Evolutionary conservation across 2,113 vertebrate genomes (phyloP).

Genomic region (Mormyrus lacerda): DNA sequence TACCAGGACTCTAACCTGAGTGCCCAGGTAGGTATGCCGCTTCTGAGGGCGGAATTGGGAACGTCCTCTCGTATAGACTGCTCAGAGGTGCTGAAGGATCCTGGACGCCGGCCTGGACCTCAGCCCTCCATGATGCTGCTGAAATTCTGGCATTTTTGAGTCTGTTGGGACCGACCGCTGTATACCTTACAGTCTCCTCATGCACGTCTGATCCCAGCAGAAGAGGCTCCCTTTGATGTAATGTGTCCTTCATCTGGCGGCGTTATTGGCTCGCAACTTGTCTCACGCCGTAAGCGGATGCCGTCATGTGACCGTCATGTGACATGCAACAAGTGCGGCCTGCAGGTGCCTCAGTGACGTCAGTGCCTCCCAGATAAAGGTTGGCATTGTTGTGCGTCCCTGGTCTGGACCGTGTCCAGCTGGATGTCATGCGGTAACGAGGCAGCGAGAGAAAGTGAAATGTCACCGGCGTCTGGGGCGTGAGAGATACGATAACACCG

Average conservation of each 20-base stretch:
- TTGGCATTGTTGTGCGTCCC: conserved; percentile 21
- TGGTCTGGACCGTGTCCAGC: conserved; percentile 10
- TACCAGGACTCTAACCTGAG: neutral
- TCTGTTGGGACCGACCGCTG: neutral
- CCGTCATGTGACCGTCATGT: neutral
- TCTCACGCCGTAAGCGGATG: neutral
- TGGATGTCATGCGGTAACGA: conserved; percentile 26
- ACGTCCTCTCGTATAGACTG: neutral
- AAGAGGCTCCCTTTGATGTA: neutral
- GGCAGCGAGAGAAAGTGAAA: conserved; percentile 27
- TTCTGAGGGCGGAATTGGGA: neutral
- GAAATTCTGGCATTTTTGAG: neutral
- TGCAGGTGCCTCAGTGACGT: conserved; percentile 13
- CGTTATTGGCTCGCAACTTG: neutral
- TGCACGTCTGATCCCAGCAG: neutral
- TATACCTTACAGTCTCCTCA: neutral
- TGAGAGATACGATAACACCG: conserved; percentile 44
- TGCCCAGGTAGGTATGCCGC: neutral
- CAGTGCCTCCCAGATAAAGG: conserved; percentile 25
- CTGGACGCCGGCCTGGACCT: neutral
- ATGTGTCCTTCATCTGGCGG: neutral
- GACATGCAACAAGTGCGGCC: neutral
- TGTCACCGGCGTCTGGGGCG: conserved; percentile 35
- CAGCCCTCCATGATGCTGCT: neutral
- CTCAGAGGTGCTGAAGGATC: neutral